These are phyloP conservation scores for Scytalopus superciliaris DNA, from an alignment of 2,113 vertebrate species.

Conservation along the genomic window DNA sequence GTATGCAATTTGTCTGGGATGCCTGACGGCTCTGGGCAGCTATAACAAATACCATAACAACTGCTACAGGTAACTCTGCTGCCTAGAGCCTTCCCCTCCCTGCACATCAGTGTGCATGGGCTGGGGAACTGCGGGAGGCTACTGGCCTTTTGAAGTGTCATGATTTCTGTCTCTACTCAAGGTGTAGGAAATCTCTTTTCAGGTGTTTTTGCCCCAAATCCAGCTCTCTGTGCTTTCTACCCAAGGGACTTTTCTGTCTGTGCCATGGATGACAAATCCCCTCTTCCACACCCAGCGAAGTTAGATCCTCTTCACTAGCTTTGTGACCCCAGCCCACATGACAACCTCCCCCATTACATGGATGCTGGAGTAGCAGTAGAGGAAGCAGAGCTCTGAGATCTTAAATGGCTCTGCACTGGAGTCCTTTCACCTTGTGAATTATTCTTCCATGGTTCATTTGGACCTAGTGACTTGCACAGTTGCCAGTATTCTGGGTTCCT, in stretches of 20 bases:
- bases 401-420: background rate
- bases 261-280: background rate
- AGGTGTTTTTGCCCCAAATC: background rate
- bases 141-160: background rate
- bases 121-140: background rate
- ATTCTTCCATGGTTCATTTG: background rate
- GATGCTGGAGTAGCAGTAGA: background rate
- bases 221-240: background rate
- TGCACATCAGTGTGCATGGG: background rate
- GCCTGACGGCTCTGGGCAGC: slow-evolving; percentile 91
- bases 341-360: background rate
- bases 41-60: slow-evolving; percentile 97
- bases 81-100: background rate
- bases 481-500: background rate
- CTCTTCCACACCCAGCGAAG: background rate
- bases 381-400: background rate
- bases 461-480: background rate
- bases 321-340: background rate
- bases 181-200: background rate
- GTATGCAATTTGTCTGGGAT: slow-evolving; percentile 90
- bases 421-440: background rate
- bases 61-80: slow-evolving; percentile 87
- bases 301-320: background rate
- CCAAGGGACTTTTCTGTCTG: background rate
- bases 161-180: background rate